Conservation (phyloP, 1,140 invertebrate genomes). For the Drosophila quadrilineata region DNA sequence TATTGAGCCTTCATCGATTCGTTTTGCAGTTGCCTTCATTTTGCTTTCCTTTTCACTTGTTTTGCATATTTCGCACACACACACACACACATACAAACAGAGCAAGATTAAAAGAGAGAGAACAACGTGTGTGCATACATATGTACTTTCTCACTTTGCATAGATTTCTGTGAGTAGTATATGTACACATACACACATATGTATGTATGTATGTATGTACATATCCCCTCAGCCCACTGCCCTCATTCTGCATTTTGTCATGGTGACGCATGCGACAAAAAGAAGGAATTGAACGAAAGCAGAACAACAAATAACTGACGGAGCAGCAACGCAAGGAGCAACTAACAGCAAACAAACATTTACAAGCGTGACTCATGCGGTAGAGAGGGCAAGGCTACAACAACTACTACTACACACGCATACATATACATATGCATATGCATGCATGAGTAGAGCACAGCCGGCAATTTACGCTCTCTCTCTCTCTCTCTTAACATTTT, state of each 20-base stretch:
- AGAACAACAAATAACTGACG: slow-evolving; percentile 24
- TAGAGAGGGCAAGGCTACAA: neutral
- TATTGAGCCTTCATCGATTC: slow-evolving; percentile 72
- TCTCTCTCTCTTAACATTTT: neutral
- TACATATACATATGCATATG: neutral
- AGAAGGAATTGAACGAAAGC: slow-evolving; percentile 24
- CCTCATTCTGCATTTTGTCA: slow-evolving; percentile 11
- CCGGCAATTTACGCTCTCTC: slow-evolving; percentile 4
- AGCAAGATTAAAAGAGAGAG: no score
- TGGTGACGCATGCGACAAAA: slow-evolving; percentile 64
- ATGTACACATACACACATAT: no score
- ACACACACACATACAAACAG: no score
- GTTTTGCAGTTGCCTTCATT: slow-evolving; percentile 14
- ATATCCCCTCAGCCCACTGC: neutral
- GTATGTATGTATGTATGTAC: no score
- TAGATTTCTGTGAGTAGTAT: no score
- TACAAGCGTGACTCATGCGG: slow-evolving; percentile 65
- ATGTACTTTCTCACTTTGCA: slow-evolving; percentile 25
- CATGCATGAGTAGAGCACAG: neutral
- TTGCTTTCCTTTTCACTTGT: neutral
- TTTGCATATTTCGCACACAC: slow-evolving; percentile 8
- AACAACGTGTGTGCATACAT: neutral
- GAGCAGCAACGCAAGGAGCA: neutral
- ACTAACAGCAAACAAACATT: slow-evolving; percentile 15
- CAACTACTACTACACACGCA: neutral